Conservation (phyloP, 1,140 invertebrate species). For the Tribolium madens region DNA sequence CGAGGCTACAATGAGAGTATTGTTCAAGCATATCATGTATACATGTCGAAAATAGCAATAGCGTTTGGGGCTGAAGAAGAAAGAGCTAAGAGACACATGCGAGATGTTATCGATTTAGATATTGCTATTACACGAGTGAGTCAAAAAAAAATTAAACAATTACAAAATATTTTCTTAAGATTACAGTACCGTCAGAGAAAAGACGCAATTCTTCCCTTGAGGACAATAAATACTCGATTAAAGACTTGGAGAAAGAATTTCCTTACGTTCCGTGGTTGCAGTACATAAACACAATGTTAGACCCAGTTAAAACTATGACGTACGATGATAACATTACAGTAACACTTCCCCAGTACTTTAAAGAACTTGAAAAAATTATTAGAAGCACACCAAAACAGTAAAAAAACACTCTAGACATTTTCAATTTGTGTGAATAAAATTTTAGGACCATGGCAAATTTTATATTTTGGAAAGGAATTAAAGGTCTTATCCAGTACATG, state of each 20-base stretch:
- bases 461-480: constrained; percentile 23
- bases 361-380: constrained; percentile 74
- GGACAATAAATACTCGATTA: constrained; percentile 45
- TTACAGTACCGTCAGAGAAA: constrained; percentile 40
- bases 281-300: constrained; percentile 80
- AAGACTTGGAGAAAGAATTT: constrained; percentile 41
- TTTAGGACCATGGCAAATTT: constrained; percentile 41
- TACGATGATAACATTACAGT: constrained; percentile 83
- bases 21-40: constrained; percentile 80
- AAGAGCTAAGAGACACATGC: constrained; percentile 77
- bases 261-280: constrained; percentile 79
- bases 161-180: constrained; percentile 21
- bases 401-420: background rate
- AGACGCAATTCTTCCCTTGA: constrained; percentile 39
- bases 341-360: constrained; percentile 82
- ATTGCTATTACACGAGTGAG: constrained; percentile 86
- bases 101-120: constrained; percentile 89
- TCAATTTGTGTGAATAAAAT: background rate
- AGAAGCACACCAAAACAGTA: constrained; percentile 71
- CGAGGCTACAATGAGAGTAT: constrained; percentile 83
- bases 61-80: constrained; percentile 82
- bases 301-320: constrained; percentile 72
- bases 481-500: constrained; percentile 16
- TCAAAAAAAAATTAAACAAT: background rate
- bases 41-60: constrained; percentile 85